Conservation (phyloP, 2,113 vertebrate genomes). For the Oncorhynchus nerka region DNA sequence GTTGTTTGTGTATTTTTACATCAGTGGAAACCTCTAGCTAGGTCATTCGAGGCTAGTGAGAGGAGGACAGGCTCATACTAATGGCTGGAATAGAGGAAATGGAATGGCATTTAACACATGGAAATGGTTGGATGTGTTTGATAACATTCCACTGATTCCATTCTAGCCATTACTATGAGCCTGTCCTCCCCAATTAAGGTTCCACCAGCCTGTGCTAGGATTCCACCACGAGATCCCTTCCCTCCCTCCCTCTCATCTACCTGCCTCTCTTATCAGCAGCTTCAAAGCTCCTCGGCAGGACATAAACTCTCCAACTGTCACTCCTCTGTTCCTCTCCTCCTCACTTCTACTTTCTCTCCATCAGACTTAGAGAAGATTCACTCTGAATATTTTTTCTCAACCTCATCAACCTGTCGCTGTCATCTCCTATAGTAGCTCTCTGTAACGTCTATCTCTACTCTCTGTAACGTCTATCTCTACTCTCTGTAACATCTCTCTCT, state of each 20-base stretch:
- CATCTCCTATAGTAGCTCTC: background rate
- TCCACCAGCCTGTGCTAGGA: too few relatives aligned
- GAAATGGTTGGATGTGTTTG: too few relatives aligned
- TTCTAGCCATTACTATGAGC: too few relatives aligned
- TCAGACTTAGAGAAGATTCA: conserved; percentile 29
- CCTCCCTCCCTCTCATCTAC: background rate
- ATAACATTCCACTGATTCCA: too few relatives aligned
- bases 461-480: too few relatives aligned
- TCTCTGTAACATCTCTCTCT: too few relatives aligned
- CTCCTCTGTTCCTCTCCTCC: background rate
- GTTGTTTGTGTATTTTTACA: conserved; percentile 1
- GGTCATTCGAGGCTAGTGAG: background rate
- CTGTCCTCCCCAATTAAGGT: too few relatives aligned
- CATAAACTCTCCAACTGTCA: background rate
- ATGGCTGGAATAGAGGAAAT: too few relatives aligned
- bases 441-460: background rate
- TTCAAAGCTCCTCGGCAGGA: background rate
- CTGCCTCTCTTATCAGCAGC: background rate
- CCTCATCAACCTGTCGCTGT: conserved; percentile 7
- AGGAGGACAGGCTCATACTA: too few relatives aligned
- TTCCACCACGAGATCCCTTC: too few relatives aligned
- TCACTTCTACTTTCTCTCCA: conserved; percentile 14
- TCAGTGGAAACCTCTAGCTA: background rate
- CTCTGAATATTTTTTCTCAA: conserved; percentile 23
- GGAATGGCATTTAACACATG: too few relatives aligned